These are phyloP conservation scores for Venusia cambrica DNA, from an alignment of 2,888 invertebrate genomes.

Conservation along the genomic window DNA sequence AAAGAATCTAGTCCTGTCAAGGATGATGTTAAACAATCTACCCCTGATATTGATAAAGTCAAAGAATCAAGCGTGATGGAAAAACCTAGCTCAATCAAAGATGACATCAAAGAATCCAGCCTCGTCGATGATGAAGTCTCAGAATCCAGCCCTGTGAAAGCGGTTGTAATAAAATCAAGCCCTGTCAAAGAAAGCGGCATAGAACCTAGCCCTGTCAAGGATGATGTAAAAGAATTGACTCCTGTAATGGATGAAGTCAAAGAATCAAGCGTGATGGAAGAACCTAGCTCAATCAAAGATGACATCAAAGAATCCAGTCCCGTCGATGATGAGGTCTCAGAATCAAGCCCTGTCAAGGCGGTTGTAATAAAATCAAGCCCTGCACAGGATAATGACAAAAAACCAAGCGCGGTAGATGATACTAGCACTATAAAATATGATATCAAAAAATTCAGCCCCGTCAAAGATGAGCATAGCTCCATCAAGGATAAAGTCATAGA, in stretches of 20 bases:
- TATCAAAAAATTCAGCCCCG: slow-evolving; percentile 9
- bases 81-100: slow-evolving; percentile 1
- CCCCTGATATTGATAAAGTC: slow-evolving; percentile 1
- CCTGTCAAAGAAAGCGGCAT: slow-evolving; percentile 11
- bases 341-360: too few relatives aligned
- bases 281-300: slow-evolving; percentile 11
- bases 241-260: slow-evolving; percentile 3
- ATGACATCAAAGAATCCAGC: slow-evolving; percentile 7
- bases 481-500: too few relatives aligned
- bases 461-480: too few relatives aligned
- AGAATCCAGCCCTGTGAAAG: slow-evolving; percentile 7
- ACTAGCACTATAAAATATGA: too few relatives aligned
- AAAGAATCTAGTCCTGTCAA: slow-evolving; percentile 1
- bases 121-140: slow-evolving; percentile 5
- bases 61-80: slow-evolving; percentile 8
- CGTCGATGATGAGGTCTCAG: too few relatives aligned
- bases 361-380: slow-evolving; percentile 17
- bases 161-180: slow-evolving; percentile 4
- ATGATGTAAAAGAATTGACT: neutral
- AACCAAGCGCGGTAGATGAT: too few relatives aligned
- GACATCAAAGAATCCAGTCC: slow-evolving; percentile 1
- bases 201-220: slow-evolving; percentile 5
- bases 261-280: too few relatives aligned
- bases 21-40: slow-evolving; percentile 6
- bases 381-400: too few relatives aligned